A percentile compares a stretch with the other conserved stretches of the same genome.
Conservation (phyloP, 2,113 vertebrate genomes). For the Platycercus adscitus region DNA sequence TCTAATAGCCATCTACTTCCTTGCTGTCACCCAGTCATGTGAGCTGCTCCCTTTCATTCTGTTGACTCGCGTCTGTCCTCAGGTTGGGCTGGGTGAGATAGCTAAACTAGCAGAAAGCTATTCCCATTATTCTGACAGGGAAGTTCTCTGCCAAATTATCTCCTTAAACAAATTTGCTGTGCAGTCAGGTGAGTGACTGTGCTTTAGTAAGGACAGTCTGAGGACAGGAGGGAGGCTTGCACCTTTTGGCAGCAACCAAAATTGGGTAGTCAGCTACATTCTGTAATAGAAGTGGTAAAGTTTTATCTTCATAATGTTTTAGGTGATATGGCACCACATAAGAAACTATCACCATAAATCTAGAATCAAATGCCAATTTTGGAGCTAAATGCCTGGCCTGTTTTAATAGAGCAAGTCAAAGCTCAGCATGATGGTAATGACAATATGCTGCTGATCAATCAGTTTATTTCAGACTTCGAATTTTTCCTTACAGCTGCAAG, state of each 20-base stretch:
- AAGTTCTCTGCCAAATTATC: background rate
- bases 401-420: background rate
- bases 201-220: background rate
- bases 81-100: background rate
- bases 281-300: background rate
- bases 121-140: background rate
- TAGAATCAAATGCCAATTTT: background rate
- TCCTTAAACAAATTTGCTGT: background rate
- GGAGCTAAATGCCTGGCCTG: background rate
- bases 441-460: background rate
- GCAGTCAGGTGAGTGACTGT: background rate
- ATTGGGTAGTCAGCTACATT: background rate
- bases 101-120: slow-evolving; percentile 41
- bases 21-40: background rate
- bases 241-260: background rate
- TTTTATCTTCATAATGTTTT: background rate
- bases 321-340: background rate
- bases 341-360: background rate
- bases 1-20: background rate
- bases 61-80: background rate
- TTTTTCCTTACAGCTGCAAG: background rate
- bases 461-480: background rate
- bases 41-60: background rate
- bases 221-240: background rate
- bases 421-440: background rate